phyloP scores from a whole-genome alignment of 2,113 vertebrate genomes.

The Chlorodrepanis virens region DNA sequence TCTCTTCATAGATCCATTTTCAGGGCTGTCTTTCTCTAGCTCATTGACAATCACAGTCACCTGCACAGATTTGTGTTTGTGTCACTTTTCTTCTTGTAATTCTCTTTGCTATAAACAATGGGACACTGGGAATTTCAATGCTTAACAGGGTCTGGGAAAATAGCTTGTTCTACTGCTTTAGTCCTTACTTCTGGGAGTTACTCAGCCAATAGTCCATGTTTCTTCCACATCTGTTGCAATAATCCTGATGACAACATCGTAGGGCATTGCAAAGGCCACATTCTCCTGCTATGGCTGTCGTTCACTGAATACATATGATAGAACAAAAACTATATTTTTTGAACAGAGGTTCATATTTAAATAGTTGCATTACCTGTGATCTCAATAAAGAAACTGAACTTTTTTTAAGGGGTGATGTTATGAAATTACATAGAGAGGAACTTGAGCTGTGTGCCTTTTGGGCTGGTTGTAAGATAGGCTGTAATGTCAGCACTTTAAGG shows the following conservation, averaged over 20 bases:
- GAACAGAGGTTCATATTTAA: neutral
- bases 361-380: neutral
- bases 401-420: neutral
- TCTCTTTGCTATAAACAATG: neutral
- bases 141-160: neutral
- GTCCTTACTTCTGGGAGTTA: neutral
- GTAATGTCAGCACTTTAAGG: neutral
- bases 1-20: slow-evolving; percentile 38
- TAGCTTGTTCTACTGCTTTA: neutral
- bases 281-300: neutral
- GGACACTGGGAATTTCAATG: neutral
- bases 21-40: slow-evolving; percentile 44
- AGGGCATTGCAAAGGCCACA: neutral
- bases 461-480: neutral
- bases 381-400: neutral
- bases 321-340: neutral
- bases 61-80: neutral
- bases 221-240: neutral
- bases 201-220: neutral
- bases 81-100: neutral
- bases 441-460: neutral
- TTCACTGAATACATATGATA: neutral
- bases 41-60: slow-evolving; percentile 28
- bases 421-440: neutral
- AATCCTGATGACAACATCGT: fast-evolving